These are phyloP conservation scores for Smittia sp. DNA, from an alignment of 2,888 invertebrate species.

Conservation along the genomic window DNA sequence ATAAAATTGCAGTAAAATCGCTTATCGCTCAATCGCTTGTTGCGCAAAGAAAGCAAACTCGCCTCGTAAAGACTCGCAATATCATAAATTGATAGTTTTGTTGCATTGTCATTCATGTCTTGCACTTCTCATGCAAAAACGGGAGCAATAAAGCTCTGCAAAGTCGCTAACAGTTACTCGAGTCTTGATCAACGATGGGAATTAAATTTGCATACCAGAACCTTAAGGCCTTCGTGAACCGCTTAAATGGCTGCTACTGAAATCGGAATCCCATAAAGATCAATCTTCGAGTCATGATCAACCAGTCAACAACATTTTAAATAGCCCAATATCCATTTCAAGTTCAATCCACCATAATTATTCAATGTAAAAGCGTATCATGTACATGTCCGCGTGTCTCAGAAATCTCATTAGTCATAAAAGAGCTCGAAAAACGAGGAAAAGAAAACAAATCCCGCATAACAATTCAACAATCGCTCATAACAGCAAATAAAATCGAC, in stretches of 20 bases:
- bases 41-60: neutral
- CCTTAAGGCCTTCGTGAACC: too few species aligned
- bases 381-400: neutral
- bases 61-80: neutral
- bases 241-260: too few species aligned
- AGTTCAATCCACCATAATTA: slow-evolving; percentile 7
- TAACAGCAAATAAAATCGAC: slow-evolving; percentile 15
- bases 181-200: too few species aligned
- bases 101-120: neutral
- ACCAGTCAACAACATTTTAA: slow-evolving; percentile 1
- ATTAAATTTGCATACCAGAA: too few species aligned
- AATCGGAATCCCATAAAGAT: slow-evolving; percentile 15
- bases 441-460: slow-evolving; percentile 11
- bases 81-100: slow-evolving; percentile 1
- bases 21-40: neutral
- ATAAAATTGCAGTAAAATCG: neutral
- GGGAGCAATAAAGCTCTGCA: neutral
- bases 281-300: slow-evolving; percentile 27
- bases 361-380: slow-evolving; percentile 24
- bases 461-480: slow-evolving; percentile 15
- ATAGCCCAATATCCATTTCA: slow-evolving; percentile 29
- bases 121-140: neutral
- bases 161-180: neutral
- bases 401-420: slow-evolving; percentile 11
- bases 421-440: neutral